These are phyloP conservation scores for Mesopsocus fuscifrons DNA, from an alignment of 2,888 invertebrate species.

Conservation along the genomic window DNA sequence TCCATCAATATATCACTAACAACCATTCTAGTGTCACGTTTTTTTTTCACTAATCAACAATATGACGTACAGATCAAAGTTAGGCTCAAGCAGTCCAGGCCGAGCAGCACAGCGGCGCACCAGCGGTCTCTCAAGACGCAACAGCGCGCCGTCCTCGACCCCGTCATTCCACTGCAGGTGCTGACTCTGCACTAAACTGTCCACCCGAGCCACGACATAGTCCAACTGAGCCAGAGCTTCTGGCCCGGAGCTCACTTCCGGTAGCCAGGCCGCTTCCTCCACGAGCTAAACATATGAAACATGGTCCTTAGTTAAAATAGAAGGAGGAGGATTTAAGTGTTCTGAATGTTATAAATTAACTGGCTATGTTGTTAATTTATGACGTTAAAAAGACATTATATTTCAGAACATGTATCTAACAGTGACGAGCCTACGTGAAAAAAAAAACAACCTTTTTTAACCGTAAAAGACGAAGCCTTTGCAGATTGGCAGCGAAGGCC, in stretches of 20 bases:
- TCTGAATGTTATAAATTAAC: too few species aligned
- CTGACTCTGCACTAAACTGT: conserved; percentile 31
- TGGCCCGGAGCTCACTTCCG: conserved; percentile 48
- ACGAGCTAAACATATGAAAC: conserved; percentile 38
- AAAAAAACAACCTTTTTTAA: conserved; percentile 31
- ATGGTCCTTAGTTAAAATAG: too few species aligned
- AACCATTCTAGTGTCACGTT: conserved; percentile 17
- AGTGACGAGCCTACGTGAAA: too few species aligned
- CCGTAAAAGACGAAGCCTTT: conserved; percentile 40
- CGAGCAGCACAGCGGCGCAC: conserved; percentile 46
- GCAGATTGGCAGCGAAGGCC: conserved; percentile 44
- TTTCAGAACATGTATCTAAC: too few species aligned
- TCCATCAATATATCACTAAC: background rate
- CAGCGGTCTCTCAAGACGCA: conserved; percentile 45
- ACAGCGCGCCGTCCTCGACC: conserved; percentile 36
- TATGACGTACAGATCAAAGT: conserved; percentile 47
- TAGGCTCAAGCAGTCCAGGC: conserved; percentile 49
- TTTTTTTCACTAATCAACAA: too few species aligned
- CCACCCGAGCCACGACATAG: conserved; percentile 36
- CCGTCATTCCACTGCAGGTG: conserved; percentile 37
- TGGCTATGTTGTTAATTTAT: background rate
- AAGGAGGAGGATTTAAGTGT: background rate
- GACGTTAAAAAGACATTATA: too few species aligned
- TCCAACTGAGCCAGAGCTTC: conserved; percentile 51
- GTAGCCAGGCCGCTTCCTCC: conserved; percentile 57